Percentiles rank a stretch among this genome's conserved stretches.
phyloP scores from a whole-genome alignment of 2,797 vertebrate genomes.

The Sebastes hubbsi region DNA sequence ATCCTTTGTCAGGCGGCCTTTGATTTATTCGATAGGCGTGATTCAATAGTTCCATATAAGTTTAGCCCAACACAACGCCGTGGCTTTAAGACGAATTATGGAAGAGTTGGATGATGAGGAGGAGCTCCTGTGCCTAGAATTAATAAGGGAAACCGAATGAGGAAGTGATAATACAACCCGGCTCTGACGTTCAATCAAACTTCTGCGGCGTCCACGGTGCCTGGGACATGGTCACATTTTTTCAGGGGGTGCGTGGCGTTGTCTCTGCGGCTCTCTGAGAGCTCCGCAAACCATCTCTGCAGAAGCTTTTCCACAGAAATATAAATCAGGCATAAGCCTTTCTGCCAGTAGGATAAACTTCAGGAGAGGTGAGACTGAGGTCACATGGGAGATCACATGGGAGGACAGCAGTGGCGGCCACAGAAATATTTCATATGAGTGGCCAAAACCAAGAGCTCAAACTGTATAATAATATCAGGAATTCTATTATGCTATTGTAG shows the following conservation, averaged over 20 bases:
- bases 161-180: not conserved
- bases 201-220: too few relatives aligned
- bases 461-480: too few relatives aligned
- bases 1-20: not conserved
- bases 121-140: not conserved
- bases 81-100: too few relatives aligned
- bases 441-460: too few relatives aligned
- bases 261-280: too few relatives aligned
- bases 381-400: not conserved
- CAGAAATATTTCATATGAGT: fast-evolving
- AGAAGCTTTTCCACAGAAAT: not conserved
- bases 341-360: conserved; percentile 13
- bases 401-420: not conserved
- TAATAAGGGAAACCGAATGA: not conserved
- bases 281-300: not conserved
- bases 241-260: too few relatives aligned
- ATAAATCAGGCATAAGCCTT: not conserved
- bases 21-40: too few relatives aligned
- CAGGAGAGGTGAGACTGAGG: not conserved
- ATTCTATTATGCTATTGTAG: too few relatives aligned
- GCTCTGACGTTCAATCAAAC: not conserved
- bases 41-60: not conserved
- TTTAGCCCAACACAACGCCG: too few relatives aligned
- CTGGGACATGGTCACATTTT: too few relatives aligned
- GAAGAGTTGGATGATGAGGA: fast-evolving